A percentile compares a stretch with the other conserved stretches of the same genome.
Conservation (phyloP, 2,797 vertebrate species). For the Moxostoma hubbsi region DNA sequence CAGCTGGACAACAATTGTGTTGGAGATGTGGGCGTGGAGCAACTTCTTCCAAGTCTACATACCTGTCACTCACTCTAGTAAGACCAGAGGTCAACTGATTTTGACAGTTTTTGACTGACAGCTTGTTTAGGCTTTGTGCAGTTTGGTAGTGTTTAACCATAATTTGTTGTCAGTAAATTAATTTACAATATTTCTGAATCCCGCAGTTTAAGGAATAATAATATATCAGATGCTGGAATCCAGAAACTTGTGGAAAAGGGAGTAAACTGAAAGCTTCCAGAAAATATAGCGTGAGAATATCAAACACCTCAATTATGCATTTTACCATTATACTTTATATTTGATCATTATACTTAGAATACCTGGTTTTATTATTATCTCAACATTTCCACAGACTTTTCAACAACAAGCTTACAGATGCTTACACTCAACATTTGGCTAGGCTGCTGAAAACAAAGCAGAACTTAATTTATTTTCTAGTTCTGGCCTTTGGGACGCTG, state of each 20-base stretch:
- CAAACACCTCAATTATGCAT: neutral
- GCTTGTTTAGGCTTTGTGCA: conserved; percentile 3
- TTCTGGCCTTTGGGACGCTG: neutral
- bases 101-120: neutral
- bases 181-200: conserved; percentile 2
- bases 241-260: conserved; percentile 77
- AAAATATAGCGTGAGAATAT: conserved; percentile 86
- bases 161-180: neutral
- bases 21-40: conserved; percentile 86
- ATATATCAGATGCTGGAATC: conserved; percentile 85
- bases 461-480: conserved; percentile 77
- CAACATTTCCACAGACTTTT: conserved; percentile 76
- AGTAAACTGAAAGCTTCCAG: conserved; percentile 77
- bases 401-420: conserved; percentile 87
- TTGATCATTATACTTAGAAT: neutral
- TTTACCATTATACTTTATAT: neutral
- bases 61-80: conserved; percentile 84
- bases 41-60: conserved; percentile 85
- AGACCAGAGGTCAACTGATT: conserved; percentile 64
- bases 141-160: neutral
- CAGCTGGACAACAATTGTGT: conserved; percentile 88
- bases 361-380: neutral
- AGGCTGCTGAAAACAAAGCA: conserved; percentile 77
- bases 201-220: conserved; percentile 84
- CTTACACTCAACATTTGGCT: conserved; percentile 77